Conservation (phyloP, 2,113 vertebrate genomes). For the Prinia subflava region DNA sequence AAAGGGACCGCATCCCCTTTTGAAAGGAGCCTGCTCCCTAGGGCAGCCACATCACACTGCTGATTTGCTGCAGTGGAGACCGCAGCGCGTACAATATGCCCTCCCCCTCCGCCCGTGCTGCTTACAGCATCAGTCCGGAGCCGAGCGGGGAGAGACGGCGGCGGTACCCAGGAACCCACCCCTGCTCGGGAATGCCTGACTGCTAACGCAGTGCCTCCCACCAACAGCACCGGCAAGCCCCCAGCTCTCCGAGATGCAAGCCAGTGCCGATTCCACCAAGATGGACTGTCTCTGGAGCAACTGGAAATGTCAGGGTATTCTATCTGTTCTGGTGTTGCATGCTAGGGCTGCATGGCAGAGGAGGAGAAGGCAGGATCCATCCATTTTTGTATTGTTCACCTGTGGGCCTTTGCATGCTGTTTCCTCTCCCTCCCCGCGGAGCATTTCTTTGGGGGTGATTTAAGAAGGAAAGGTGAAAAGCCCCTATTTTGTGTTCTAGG, state of each 20-base stretch:
- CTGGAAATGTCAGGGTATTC: conserved; percentile 97
- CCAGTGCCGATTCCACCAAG: conserved; percentile 88
- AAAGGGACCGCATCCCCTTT: conserved; percentile 63
- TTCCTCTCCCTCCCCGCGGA: neutral
- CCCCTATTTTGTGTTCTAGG: neutral
- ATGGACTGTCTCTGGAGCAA: conserved; percentile 95
- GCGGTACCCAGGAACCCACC: conserved; percentile 60
- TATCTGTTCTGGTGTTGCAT: conserved; percentile 74
- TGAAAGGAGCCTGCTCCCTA: conserved; percentile 67
- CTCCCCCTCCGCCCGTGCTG: conserved; percentile 69
- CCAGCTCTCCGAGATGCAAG: conserved; percentile 86
- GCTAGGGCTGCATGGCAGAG: conserved; percentile 59
- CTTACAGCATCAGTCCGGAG: conserved; percentile 74
- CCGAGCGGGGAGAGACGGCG: conserved; percentile 63
- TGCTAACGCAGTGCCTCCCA: conserved; percentile 72
- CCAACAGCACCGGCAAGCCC: conserved; percentile 58
- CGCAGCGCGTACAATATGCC: conserved; percentile 82
- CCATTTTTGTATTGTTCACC: conserved; percentile 71
- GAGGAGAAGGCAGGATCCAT: conserved; percentile 51
- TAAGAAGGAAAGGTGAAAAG: neutral
- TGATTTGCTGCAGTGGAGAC: conserved; percentile 88
- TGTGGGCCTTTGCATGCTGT: conserved; percentile 71
- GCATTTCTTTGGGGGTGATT: conserved; percentile 38
- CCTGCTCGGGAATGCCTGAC: conserved; percentile 80
- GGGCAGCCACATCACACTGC: conserved; percentile 73